Evolutionary conservation across 1,140 invertebrate species (phyloP).

Genomic region (Diorhabda elongata): DNA sequence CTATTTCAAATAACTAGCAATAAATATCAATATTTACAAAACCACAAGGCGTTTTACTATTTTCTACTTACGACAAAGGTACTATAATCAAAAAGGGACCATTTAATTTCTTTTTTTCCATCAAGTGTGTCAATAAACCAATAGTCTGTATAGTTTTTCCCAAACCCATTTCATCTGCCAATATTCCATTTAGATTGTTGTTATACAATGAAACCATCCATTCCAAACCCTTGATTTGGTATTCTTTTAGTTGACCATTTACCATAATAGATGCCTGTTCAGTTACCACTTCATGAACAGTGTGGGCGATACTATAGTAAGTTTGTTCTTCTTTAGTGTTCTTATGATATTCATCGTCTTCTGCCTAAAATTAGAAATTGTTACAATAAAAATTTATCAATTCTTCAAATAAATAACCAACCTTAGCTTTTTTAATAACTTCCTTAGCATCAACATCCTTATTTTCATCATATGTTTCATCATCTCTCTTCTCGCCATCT

Average conservation of each 20-base stretch:
- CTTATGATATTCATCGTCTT: conserved; percentile 89
- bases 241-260: conserved; percentile 91
- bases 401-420: not conserved
- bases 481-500: conserved; percentile 44
- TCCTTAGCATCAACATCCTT: conserved; percentile 51
- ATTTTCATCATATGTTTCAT: conserved; percentile 47
- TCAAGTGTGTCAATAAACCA: conserved; percentile 92
- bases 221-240: conserved; percentile 95
- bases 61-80: conserved; percentile 71
- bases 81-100: conserved; percentile 98
- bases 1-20: too few relatives aligned
- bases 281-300: conserved; percentile 83
- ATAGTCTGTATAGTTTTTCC: conserved; percentile 99
- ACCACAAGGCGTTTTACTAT: too few relatives aligned
- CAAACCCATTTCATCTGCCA: conserved; percentile 88
- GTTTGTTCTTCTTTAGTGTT: conserved; percentile 76
- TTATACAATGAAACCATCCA: conserved; percentile 99
- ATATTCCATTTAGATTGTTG: conserved; percentile 96
- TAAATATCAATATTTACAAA: too few relatives aligned
- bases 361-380: conserved; percentile 40
- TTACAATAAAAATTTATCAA: not conserved
- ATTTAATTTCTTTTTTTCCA: conserved; percentile 87
- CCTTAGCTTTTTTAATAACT: conserved; percentile 74
- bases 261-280: conserved; percentile 92
- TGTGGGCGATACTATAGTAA: conserved; percentile 92